A percentile compares a stretch with the other conserved stretches of the same genome.
These are phyloP conservation scores for Microctenopoma lineatum DNA, from an alignment of 2,797 vertebrate genomes.

Conservation along the genomic window DNA sequence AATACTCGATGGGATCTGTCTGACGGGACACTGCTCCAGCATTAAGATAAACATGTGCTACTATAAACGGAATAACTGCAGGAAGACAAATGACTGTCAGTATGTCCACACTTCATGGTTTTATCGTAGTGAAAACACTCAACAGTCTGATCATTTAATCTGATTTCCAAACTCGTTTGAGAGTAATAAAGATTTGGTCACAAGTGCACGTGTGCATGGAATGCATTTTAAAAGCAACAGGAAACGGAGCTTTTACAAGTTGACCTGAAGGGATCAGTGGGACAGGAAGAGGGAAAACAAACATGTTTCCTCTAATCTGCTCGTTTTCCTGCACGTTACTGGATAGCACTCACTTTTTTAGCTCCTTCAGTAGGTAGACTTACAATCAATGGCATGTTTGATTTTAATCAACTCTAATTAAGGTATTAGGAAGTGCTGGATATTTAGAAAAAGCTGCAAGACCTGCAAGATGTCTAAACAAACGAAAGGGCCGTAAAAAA, in stretches of 20 bases:
- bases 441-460: not conserved
- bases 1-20: too few species aligned
- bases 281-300: not conserved
- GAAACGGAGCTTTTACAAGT: not conserved
- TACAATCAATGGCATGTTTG: not conserved
- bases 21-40: not conserved
- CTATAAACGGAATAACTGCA: not conserved
- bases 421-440: not conserved
- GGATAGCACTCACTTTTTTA: too few species aligned
- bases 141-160: too few species aligned
- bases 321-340: not conserved
- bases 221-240: slow-evolving; percentile 26
- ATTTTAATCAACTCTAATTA: not conserved
- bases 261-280: too few species aligned
- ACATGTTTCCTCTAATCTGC: not conserved
- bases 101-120: too few species aligned
- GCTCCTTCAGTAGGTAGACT: too few species aligned
- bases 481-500: too few species aligned
- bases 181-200: slow-evolving; percentile 40
- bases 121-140: not conserved
- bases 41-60: slow-evolving; percentile 3
- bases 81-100: slow-evolving; percentile 2
- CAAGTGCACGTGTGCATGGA: slow-evolving; percentile 11
- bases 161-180: too few species aligned
- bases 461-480: too few species aligned